Evolutionary conservation across 2,888 invertebrate species (phyloP).

Genomic region (Amphipoea oculea): DNA sequence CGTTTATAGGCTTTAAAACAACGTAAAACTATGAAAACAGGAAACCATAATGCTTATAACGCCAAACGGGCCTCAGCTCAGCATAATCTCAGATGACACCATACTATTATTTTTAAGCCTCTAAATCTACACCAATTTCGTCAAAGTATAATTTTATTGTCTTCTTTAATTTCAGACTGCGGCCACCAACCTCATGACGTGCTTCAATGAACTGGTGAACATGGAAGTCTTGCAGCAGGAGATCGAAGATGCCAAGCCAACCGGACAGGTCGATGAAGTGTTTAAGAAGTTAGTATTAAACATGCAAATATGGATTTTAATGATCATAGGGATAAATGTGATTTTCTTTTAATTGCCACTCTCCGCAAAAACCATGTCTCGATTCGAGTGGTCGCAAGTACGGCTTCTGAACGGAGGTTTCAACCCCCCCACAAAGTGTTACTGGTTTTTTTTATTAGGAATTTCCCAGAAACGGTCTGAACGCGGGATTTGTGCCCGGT

Average conservation of each 20-base stretch:
- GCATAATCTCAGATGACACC: too few relatives aligned
- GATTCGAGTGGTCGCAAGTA: too few relatives aligned
- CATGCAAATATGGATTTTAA: slow-evolving; percentile 2
- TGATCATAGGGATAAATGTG: not conserved
- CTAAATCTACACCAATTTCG: too few relatives aligned
- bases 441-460: too few relatives aligned
- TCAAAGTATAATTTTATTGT: not conserved
- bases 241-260: slow-evolving; percentile 93
- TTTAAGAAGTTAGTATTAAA: slow-evolving; percentile 90
- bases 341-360: not conserved
- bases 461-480: too few relatives aligned
- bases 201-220: slow-evolving; percentile 91
- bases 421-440: too few relatives aligned
- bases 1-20: not conserved
- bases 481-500: not conserved
- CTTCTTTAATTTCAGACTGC: slow-evolving; percentile 79
- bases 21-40: not conserved
- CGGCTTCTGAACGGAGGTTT: too few relatives aligned
- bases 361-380: not conserved
- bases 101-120: not conserved
- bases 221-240: slow-evolving; percentile 91
- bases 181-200: slow-evolving; percentile 84
- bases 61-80: not conserved
- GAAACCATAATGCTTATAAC: not conserved
- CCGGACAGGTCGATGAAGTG: slow-evolving; percentile 92